phyloP scores from a whole-genome alignment of 2,797 vertebrate genomes.

The Botia almorhae region DNA sequence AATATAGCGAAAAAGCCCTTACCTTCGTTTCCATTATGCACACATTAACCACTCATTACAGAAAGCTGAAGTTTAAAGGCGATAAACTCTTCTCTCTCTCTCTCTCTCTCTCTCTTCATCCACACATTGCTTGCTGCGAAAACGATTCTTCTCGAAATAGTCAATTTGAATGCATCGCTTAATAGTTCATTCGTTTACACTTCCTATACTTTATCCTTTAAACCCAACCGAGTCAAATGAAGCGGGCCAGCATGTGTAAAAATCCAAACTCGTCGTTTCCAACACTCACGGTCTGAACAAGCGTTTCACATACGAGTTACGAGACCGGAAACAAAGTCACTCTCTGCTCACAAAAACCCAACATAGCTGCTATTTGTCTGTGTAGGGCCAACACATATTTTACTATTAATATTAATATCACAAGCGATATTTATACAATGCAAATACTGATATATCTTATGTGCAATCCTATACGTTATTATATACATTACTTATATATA shows the following conservation, averaged over 20 bases:
- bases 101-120: slow-evolving; percentile 66
- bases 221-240: not conserved
- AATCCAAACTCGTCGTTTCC: slow-evolving; percentile 12
- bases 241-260: not conserved
- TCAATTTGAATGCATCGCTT: slow-evolving; percentile 59
- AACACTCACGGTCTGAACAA: not conserved
- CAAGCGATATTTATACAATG: not conserved
- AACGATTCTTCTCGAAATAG: slow-evolving; percentile 58
- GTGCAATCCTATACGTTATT: not conserved
- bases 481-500: not conserved
- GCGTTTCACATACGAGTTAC: slow-evolving; percentile 4
- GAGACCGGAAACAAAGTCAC: slow-evolving; percentile 38
- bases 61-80: slow-evolving; percentile 65
- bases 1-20: slow-evolving; percentile 36
- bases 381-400: not conserved
- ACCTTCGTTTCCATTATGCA: slow-evolving; percentile 81
- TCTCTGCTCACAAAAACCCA: not conserved
- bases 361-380: not conserved
- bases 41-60: slow-evolving; percentile 76
- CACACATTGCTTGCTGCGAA: slow-evolving; percentile 71
- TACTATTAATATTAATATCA: not conserved
- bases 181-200: slow-evolving; percentile 7
- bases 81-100: slow-evolving; percentile 44
- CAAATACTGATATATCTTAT: not conserved
- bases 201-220: slow-evolving; percentile 15